A percentile compares a stretch with the other conserved stretches of the same genome.
These are phyloP conservation scores for Pammene fasciana DNA, from an alignment of 2,888 invertebrate genomes.

Conservation along the genomic window DNA sequence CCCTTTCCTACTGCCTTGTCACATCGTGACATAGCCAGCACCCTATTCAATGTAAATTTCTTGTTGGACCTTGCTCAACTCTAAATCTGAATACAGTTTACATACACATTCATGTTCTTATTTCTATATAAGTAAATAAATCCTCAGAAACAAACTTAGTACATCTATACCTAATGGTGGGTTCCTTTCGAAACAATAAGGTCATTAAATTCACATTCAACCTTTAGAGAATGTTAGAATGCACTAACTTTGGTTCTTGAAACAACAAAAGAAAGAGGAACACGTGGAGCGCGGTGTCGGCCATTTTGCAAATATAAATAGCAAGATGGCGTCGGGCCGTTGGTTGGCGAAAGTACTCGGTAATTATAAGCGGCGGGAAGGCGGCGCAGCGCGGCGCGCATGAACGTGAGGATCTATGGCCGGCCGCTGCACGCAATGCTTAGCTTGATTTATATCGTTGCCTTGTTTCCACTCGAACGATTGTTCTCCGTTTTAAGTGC, in stretches of 20 bases:
- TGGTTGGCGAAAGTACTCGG: constrained; percentile 80
- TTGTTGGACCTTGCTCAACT: constrained; percentile 61
- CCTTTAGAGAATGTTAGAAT: constrained; percentile 43
- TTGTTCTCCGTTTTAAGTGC: constrained; percentile 77
- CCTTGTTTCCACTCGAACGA: constrained; percentile 77
- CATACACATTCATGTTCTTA: constrained; percentile 1
- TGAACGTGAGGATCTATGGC: constrained; percentile 76
- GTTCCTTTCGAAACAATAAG: constrained; percentile 28
- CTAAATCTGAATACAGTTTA: constrained; percentile 50
- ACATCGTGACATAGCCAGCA: constrained; percentile 68
- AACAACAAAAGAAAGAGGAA: constrained; percentile 73
- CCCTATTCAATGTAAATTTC: constrained; percentile 78
- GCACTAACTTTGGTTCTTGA: constrained; percentile 56
- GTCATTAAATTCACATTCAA: constrained; percentile 40
- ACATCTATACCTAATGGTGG: background rate
- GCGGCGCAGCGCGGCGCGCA: constrained; percentile 52
- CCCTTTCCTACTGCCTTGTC: constrained; percentile 69
- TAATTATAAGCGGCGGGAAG: constrained; percentile 77
- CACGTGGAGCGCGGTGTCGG: constrained; percentile 72
- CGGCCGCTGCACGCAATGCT: constrained; percentile 77
- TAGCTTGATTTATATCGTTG: constrained; percentile 80
- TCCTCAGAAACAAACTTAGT: background rate
- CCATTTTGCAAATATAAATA: constrained; percentile 81
- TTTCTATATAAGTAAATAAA: constrained; percentile 6
- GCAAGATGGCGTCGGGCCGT: constrained; percentile 78